Conservation (phyloP, 2,797 vertebrate genomes). For the Argentina silus region DNA sequence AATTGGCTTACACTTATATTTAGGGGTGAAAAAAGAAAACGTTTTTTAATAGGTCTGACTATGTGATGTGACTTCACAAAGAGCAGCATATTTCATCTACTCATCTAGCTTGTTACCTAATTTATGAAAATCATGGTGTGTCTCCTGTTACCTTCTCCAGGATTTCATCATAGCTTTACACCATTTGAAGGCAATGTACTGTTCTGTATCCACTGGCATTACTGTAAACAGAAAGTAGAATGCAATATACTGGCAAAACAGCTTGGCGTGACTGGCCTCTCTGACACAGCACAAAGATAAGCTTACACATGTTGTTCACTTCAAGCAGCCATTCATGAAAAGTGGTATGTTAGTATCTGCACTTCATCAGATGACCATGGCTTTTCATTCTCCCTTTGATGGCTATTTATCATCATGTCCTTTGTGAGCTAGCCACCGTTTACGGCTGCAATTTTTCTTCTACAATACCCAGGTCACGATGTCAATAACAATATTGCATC, state of each 20-base stretch:
- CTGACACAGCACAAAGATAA: not conserved
- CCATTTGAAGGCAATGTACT: not conserved
- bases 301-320: conserved; percentile 2
- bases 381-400: not conserved
- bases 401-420: conserved; percentile 1
- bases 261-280: not conserved
- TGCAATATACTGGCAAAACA: not conserved
- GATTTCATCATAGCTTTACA: not conserved
- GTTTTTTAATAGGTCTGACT: conserved; percentile 62
- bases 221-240: not conserved
- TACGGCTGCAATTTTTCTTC: not conserved
- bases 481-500: conserved; percentile 9
- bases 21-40: too few species aligned
- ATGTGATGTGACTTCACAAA: conserved; percentile 45
- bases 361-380: conserved; percentile 1
- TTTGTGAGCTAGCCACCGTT: not conserved
- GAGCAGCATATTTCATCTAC: too few species aligned
- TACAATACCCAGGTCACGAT: not conserved
- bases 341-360: conserved; percentile 7
- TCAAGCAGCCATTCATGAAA: conserved; percentile 10
- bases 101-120: too few species aligned
- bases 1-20: too few species aligned
- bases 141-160: not conserved
- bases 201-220: not conserved
- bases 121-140: not conserved